Base-by-base conservation (phyloP, 2,888 invertebrate species). In the Mythimna loreyi region DNA sequence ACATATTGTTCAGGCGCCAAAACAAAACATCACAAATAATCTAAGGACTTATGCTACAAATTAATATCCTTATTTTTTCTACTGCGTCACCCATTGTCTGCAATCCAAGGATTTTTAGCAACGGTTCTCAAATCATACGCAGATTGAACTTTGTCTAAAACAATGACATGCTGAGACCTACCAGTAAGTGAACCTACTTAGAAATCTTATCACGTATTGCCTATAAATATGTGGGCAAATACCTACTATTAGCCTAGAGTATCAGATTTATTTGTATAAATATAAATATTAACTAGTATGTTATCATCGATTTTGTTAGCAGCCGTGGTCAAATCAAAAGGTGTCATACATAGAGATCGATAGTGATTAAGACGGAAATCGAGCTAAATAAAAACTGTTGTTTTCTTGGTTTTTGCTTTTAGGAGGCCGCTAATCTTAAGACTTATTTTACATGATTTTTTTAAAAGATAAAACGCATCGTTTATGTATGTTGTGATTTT, bases 91-190 rank as follows among this genome's bases (percentile, higher is more conserved):
- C 19, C n/a, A 21, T 70, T 77, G 50, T 43, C 23, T 58, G 8
- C 23, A 3, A 6, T 5, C 9, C 56, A 61, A 73, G 56, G 61
- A 33, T 50, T 77, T 75, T 28, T n/a, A 43, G 53, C 50, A 60
- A 55, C 59, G 16, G 23, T 53, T n/a, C 8, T 73, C 45, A 28
- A 50, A 52, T 59, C n/a, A 52, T 47, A 55, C 67, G 55, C 67
- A 79, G 50, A 55, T 56, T 30, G 9, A 40, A 62, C 23, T 50
- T 21, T 28, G 21, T 33, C 36, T 40, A 59, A 80, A 80, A 75
- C 69, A 77, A 77, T 58, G 56, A 65, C 40, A 74, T 52, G 40
- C n/a, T 3, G 13, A 23, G 70, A 77, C 77, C 80, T 56, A 66
- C 77, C 65, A 45, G 59, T 69, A 49, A 40, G 80, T 52, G 33